Evolutionary conservation across 2,797 vertebrate genomes (phyloP), one percentile per base, ranked within the genome.

Genomic region (Cygnus olor): DNA sequence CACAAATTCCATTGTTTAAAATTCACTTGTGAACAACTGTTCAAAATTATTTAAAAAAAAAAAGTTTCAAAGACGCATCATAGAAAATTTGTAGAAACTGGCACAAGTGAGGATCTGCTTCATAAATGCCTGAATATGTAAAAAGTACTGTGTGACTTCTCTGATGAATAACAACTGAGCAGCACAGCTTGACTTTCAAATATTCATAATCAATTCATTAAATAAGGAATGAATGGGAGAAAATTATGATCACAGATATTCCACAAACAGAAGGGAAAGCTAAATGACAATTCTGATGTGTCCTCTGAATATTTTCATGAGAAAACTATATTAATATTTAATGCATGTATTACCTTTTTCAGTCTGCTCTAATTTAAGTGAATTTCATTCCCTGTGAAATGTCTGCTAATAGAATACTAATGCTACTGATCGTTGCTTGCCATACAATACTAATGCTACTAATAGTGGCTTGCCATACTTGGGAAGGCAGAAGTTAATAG

Each of bases 181-280:
- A 69, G 80, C 91, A 80, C 91, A 96, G 91, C 91, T 96, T 96
- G 88, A 95, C 81, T 94, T 96, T 94, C 94, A 96, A 94, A 96
- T 96, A 95, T 93, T 94, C 94, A 85, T 94, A 80, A 94, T 90
- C 78, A 80, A 87, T 96, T 95, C 93, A 94, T 95, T 96, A 94
- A 94, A 89, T 93, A 92, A 96, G 45, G 71, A 96, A 95, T 80
- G 79, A 96, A 94, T 93, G 76, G 72, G 85, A 93, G 69, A 91
- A 95, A 95, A 90, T 85, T 44, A 78, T 85, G 88, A 89, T 90
- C 90, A 86, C 40, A 87, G 93, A 90, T 95, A 94, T 54, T 91
- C 84, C 72, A 85, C 88, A 96, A 96, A 93, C 93, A 96, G 94
- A 96, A 89, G 38, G 42, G 72, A 94, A 95, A 90, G 71, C 18